A percentile compares a stretch with the other conserved stretches of the same genome.
Conservation (phyloP, 2,888 invertebrate genomes). For the Noctua janthe region DNA sequence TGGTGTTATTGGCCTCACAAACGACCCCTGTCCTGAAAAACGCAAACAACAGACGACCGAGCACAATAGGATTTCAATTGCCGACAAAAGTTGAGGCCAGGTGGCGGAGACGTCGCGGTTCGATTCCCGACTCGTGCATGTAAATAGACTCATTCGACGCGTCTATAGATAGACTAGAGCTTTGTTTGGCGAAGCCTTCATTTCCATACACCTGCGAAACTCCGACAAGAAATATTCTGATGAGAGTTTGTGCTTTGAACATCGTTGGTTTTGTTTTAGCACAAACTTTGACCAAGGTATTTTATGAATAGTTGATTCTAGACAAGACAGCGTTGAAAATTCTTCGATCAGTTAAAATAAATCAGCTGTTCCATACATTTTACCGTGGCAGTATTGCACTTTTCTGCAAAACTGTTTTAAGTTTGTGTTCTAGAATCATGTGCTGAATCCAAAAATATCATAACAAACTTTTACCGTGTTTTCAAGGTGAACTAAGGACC, state of each 20-base stretch:
- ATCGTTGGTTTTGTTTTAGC: slow-evolving; percentile 19
- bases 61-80: slow-evolving; percentile 68
- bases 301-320: not conserved
- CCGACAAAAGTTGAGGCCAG: slow-evolving; percentile 63
- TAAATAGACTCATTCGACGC: slow-evolving; percentile 66
- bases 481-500: not conserved
- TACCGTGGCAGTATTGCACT: not conserved
- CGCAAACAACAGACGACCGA: slow-evolving; percentile 52
- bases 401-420: not conserved
- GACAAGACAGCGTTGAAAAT: not conserved
- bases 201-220: slow-evolving; percentile 62
- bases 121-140: slow-evolving; percentile 67
- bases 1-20: slow-evolving; percentile 61
- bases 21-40: slow-evolving; percentile 52
- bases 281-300: not conserved
- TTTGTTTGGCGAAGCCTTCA: slow-evolving; percentile 43
- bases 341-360: not conserved
- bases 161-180: slow-evolving; percentile 55
- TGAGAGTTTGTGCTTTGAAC: slow-evolving; percentile 10
- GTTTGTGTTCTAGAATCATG: not conserved
- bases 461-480: not conserved
- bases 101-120: slow-evolving; percentile 67
- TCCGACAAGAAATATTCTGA: slow-evolving; percentile 45
- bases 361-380: not conserved
- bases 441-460: not conserved